These are phyloP conservation scores for Philypnodon macrostomus DNA, from an alignment of 2,797 vertebrate genomes.

Conservation along the genomic window DNA sequence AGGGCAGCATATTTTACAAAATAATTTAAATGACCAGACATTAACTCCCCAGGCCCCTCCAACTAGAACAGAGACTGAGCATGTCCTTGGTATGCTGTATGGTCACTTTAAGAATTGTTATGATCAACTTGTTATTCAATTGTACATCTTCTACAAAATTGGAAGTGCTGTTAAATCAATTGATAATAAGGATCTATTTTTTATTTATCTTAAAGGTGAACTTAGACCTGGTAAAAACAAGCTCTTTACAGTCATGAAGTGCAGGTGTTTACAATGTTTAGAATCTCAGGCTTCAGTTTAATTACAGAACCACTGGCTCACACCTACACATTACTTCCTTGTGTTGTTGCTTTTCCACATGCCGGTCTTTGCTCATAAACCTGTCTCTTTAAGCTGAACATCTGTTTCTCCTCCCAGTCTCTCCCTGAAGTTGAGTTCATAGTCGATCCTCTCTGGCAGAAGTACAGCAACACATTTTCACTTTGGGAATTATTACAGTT, in stretches of 20 bases:
- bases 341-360: slow-evolving; percentile 2
- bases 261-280: not conserved
- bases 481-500: not conserved
- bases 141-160: too few species aligned
- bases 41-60: too few species aligned
- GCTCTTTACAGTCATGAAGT: not conserved
- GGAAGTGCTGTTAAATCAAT: too few species aligned
- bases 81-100: too few species aligned
- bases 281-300: not conserved
- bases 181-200: too few species aligned
- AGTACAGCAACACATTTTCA: not conserved
- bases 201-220: too few species aligned
- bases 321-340: not conserved
- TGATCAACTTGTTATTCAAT: too few species aligned
- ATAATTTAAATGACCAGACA: too few species aligned
- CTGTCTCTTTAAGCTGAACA: not conserved
- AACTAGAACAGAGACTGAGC: too few species aligned
- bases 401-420: slow-evolving; percentile 11
- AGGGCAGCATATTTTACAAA: too few species aligned
- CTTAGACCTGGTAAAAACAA: not conserved
- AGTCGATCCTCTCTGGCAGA: not conserved
- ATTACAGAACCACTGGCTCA: slow-evolving; percentile 1
- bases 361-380: slow-evolving; percentile 9
- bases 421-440: not conserved
- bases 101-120: too few species aligned